Percentiles rank a stretch among this genome's conserved stretches.
These are phyloP conservation scores for Meles meles DNA, from an alignment of 2,113 vertebrate genomes.

Conservation along the genomic window DNA sequence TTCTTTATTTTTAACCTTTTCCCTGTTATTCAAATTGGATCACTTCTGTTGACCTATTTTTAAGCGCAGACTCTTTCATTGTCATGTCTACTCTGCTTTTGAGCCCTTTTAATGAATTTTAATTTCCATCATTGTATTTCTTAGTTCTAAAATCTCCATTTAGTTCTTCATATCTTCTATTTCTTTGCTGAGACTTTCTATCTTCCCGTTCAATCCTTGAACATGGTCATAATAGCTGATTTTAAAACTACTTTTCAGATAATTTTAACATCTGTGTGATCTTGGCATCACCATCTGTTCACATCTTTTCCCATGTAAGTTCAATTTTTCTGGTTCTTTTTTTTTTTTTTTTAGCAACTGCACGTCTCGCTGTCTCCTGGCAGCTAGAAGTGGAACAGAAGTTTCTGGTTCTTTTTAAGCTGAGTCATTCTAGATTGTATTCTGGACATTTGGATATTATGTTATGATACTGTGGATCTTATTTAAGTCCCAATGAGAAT, in stretches of 20 bases:
- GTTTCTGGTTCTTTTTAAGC: constrained; percentile 37
- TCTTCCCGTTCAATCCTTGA: constrained; percentile 3
- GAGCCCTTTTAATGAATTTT: neutral
- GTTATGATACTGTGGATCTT: neutral
- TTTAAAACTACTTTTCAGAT: constrained; percentile 19
- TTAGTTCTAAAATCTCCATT: constrained; percentile 12
- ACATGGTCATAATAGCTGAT: neutral
- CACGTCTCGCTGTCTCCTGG: no score
- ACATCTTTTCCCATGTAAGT: neutral
- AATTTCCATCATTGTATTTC: neutral
- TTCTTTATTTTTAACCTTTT: neutral
- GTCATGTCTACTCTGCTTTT: neutral
- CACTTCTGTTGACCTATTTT: neutral
- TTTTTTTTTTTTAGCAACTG: no score
- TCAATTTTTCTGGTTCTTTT: constrained; percentile 37
- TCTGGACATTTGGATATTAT: neutral
- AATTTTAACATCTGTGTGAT: constrained; percentile 31
- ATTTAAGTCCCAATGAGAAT: neutral
- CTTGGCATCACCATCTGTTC: neutral
- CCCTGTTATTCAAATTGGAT: neutral
- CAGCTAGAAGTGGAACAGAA: no score
- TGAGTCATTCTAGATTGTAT: neutral
- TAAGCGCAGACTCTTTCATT: neutral
- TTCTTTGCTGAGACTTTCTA: constrained; percentile 34
- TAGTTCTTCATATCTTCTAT: constrained; percentile 17